Base-by-base conservation (phyloP, 64 coral and sea anemone species). In the Acropora yongei region DNA sequence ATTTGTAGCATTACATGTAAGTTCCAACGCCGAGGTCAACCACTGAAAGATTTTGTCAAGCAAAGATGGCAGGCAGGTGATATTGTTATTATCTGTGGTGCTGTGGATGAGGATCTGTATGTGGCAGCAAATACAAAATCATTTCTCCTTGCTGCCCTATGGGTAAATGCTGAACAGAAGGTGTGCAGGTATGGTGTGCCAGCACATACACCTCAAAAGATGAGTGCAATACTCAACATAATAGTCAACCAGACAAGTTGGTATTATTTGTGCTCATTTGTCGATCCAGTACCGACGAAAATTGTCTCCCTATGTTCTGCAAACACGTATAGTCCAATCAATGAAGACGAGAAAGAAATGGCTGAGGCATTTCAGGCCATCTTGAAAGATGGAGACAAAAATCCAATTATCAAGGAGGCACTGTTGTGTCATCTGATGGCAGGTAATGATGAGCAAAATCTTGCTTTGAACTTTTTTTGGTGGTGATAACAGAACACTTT, bases 401-500 rank as follows among this genome's bases (percentile, higher is more conserved):
- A 85, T 18, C 80, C 72, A 13, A 43, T 18, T 5, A 6, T 91
- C 14, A 85, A 85, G 9, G 39, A 84, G 61, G 90, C 90, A 0
- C 48, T 91, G 5, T 11, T 85, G 40, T 91, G 80, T 63, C 90
- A 91, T 68, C 90, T 91, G 61, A 91, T 91, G 90, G 90, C 90
- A 91, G 90, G 90, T 83, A 16, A 67, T 7, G 49, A 40, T 76
- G 44, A 13, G 1, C 12, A 68, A 16, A 68, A 18, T 55, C 51
- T 55, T 55, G 3, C 51, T 55, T 8, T 1, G 2, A 55, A 55
- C 3, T 10, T 5, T 3, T 55, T 55, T 1, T 55, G 50, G 51
- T 55, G 51, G 51, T 55, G 51, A 55, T 55, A 55, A 55, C 10
- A 55, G 0, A 55, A 6, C 51, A 55, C 6, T 55, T 55, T 55